A percentile compares a stretch with the other conserved stretches of the same genome.
These are phyloP conservation scores for Chiloscyllium plagiosum DNA, from an alignment of 2,113 vertebrate genomes.

Conservation along the genomic window DNA sequence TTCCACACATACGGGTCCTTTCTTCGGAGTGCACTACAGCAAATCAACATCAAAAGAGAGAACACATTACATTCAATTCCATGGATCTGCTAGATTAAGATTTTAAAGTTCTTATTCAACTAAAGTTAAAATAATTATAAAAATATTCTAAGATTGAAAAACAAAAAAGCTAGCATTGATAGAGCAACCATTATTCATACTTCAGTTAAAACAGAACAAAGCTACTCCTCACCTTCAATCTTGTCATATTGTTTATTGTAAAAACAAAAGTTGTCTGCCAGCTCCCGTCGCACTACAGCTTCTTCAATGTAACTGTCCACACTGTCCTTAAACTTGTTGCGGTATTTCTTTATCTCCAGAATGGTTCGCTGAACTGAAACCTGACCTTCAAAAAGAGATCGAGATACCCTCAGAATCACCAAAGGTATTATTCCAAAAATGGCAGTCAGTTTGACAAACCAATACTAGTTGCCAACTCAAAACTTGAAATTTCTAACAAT, in stretches of 20 bases:
- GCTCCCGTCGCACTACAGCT: slow-evolving; percentile 74
- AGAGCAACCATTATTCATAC: neutral
- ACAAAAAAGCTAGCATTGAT: neutral
- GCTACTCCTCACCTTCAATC: slow-evolving; percentile 59
- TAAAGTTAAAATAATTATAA: neutral
- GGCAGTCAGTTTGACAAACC: neutral
- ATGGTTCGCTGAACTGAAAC: slow-evolving; percentile 73
- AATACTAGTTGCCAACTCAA: neutral
- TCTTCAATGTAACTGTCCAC: slow-evolving; percentile 69
- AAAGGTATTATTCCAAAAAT: neutral
- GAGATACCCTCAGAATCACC: neutral
- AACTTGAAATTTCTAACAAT: neutral
- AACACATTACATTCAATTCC: neutral
- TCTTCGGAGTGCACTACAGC: neutral
- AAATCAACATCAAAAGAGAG: neutral
- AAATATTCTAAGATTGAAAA: neutral
- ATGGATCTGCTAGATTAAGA: neutral
- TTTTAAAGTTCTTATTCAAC: neutral
- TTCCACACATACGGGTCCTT: neutral
- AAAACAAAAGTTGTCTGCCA: slow-evolving; percentile 85
- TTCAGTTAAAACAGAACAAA: neutral
- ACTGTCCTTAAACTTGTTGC: slow-evolving; percentile 48
- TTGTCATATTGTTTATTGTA: slow-evolving; percentile 79
- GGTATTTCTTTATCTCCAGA: slow-evolving; percentile 62
- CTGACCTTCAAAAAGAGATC: slow-evolving; percentile 58